Conservation (phyloP, 2,797 vertebrate species). For the Spinus pinus region DNA sequence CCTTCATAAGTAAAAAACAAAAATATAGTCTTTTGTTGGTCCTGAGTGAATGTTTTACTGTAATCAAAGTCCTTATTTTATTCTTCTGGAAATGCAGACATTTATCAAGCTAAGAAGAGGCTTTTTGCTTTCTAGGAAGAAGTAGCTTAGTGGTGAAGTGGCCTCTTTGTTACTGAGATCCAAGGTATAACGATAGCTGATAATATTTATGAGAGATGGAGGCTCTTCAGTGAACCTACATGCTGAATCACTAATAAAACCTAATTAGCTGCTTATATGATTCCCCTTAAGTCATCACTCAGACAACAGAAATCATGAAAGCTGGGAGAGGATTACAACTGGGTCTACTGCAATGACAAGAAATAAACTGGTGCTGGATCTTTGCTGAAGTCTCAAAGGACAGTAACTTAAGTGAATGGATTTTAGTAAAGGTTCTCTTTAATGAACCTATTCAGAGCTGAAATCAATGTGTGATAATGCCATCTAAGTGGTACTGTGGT, state of each 20-base stretch:
- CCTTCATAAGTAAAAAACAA: neutral
- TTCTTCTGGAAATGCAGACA: neutral
- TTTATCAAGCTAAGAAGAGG: neutral
- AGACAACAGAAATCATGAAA: neutral
- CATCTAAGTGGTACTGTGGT: neutral
- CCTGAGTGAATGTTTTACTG: neutral
- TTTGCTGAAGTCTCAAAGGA: neutral
- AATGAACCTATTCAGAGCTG: neutral
- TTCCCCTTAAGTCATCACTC: neutral
- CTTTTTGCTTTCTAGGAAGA: neutral
- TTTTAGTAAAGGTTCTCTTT: neutral
- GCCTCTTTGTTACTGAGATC: neutral
- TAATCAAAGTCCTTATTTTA: neutral
- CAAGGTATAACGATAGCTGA: conserved; percentile 4
- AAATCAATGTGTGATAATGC: neutral
- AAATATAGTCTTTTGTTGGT: neutral
- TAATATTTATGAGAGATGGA: neutral
- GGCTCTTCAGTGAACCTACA: neutral
- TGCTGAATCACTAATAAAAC: conserved; percentile 45
- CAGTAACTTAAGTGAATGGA: neutral
- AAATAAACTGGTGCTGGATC: neutral
- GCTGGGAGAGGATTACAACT: neutral
- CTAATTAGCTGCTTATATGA: conserved; percentile 10
- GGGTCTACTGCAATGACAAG: neutral
- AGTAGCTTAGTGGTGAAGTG: neutral